Percentiles rank a stretch among this genome's conserved stretches.
Conservation (phyloP, 2,888 invertebrate species). For the Netelia melanura region DNA sequence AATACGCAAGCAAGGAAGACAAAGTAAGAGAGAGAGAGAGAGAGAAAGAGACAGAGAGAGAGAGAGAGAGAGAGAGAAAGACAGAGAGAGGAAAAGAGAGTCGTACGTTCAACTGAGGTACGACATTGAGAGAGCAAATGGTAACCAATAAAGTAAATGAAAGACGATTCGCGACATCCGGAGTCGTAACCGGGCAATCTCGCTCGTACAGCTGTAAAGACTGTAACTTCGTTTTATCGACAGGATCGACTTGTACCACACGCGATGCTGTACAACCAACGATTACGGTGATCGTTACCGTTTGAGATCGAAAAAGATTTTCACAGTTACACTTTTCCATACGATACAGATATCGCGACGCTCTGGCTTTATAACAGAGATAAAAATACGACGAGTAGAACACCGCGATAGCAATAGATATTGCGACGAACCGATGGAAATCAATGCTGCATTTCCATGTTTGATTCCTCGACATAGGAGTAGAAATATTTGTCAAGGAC, state of each 20-base stretch:
- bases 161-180: slow-evolving; percentile 46
- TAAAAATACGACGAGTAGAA: not conserved
- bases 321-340: not conserved
- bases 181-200: slow-evolving; percentile 24
- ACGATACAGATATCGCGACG: not conserved
- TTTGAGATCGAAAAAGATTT: slow-evolving; percentile 31
- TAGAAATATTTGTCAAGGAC: not conserved
- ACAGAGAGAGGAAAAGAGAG: not conserved
- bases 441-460: not conserved
- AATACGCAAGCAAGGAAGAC: not conserved
- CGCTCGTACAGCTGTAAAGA: slow-evolving; percentile 27
- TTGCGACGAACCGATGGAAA: not conserved
- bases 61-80: no score
- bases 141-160: slow-evolving; percentile 51
- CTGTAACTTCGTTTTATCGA: slow-evolving; percentile 45
- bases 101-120: not conserved
- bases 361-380: not conserved
- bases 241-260: not conserved
- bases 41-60: not conserved
- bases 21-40: not conserved
- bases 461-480: not conserved
- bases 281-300: slow-evolving; percentile 29
- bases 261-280: not conserved
- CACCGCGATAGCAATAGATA: not conserved
- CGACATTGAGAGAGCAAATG: slow-evolving; percentile 34